A percentile compares a stretch with the other conserved stretches of the same genome.
phyloP scores from a whole-genome alignment of 2,888 invertebrate genomes.

The Tholera decimalis region DNA sequence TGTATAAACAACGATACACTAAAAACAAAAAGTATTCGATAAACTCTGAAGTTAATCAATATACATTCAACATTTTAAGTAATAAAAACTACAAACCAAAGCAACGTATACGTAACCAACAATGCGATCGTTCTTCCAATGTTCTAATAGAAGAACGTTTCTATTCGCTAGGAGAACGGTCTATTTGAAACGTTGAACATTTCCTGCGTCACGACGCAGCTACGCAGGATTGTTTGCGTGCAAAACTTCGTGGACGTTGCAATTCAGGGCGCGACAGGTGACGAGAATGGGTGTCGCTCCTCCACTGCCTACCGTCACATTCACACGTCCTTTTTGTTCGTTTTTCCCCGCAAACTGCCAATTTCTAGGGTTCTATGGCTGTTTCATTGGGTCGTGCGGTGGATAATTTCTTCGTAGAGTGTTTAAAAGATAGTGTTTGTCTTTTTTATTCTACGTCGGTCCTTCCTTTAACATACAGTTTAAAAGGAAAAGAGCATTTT shows the following conservation, averaged over 20 bases:
- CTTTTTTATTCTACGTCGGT: constrained; percentile 22
- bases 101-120: constrained; percentile 21
- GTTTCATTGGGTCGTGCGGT: constrained; percentile 41
- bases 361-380: constrained; percentile 39
- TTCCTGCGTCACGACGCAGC: constrained; percentile 16
- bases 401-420: constrained; percentile 35
- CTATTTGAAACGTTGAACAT: constrained; percentile 7
- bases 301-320: constrained; percentile 57
- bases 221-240: constrained; percentile 63
- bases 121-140: constrained; percentile 7
- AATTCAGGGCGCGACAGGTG: constrained; percentile 75
- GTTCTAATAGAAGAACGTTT: constrained; percentile 41
- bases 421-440: constrained; percentile 33
- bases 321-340: constrained; percentile 62
- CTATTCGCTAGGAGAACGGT: constrained; percentile 40
- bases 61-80: not conserved
- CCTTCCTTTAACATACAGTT: not conserved
- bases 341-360: constrained; percentile 49
- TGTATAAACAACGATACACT: too few relatives aligned
- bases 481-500: not conserved
- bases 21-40: too few relatives aligned
- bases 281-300: constrained; percentile 68
- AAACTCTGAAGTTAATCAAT: too few relatives aligned
- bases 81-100: not conserved
- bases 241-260: constrained; percentile 72